Evolutionary conservation across 2,113 vertebrate genomes (phyloP).

Genomic region (Tachuris rubrigastra): DNA sequence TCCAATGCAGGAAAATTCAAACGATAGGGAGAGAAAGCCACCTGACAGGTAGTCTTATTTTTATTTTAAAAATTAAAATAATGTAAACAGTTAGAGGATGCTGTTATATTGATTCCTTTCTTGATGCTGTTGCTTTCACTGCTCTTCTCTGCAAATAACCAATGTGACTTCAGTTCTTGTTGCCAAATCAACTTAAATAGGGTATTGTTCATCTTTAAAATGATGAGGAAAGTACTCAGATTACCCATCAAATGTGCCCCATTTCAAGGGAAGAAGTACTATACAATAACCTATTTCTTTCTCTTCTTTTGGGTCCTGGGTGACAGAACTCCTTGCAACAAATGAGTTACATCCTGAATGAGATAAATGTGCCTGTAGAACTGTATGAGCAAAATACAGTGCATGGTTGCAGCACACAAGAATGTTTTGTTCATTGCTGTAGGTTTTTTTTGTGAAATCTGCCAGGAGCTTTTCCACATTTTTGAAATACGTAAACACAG

Average conservation of each 20-base stretch:
- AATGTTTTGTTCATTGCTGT: background rate
- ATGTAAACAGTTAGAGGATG: background rate
- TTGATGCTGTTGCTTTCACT: background rate
- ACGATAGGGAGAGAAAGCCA: background rate
- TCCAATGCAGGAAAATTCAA: background rate
- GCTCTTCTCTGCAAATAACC: background rate
- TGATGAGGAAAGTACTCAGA: background rate
- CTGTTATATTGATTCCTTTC: background rate
- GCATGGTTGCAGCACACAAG: fast-evolving
- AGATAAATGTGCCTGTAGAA: background rate
- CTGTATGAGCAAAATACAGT: background rate
- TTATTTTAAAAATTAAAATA: background rate
- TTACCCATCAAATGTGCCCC: background rate
- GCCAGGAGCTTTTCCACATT: background rate
- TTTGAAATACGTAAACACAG: fast-evolving
- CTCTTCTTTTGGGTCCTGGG: background rate
- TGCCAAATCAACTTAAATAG: background rate
- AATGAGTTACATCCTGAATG: background rate
- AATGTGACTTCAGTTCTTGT: background rate
- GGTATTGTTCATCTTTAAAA: background rate
- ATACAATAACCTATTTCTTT: background rate
- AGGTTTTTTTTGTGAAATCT: background rate
- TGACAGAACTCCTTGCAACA: background rate
- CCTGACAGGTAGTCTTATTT: background rate
- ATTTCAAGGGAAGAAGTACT: background rate